Evolutionary conservation across 2,888 invertebrate species (phyloP).

Genomic region (Helleia helle): DNA sequence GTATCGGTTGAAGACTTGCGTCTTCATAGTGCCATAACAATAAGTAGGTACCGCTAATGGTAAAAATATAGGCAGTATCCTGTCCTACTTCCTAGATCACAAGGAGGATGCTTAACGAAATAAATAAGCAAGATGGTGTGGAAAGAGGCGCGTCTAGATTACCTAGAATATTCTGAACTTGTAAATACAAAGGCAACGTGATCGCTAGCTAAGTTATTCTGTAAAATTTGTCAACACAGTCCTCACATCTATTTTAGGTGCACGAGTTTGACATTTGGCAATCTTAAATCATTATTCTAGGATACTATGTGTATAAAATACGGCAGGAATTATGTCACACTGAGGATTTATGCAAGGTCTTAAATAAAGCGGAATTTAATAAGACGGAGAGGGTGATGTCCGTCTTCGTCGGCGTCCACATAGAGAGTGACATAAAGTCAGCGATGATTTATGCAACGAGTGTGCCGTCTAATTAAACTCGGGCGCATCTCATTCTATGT

Average conservation of each 20-base stretch:
- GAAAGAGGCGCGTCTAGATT: too few species aligned
- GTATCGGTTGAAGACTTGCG: too few species aligned
- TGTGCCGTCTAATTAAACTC: constrained; percentile 52
- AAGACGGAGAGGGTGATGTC: constrained; percentile 18
- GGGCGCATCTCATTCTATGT: constrained; percentile 56
- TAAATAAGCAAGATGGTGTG: too few species aligned
- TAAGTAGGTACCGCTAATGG: too few species aligned
- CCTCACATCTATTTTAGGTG: constrained; percentile 14
- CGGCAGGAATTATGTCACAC: constrained; percentile 16
- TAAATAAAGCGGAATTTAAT: constrained; percentile 16
- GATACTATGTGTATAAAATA: constrained; percentile 11
- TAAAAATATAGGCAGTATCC: too few species aligned
- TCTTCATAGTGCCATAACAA: too few species aligned
- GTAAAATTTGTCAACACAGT: constrained; percentile 6
- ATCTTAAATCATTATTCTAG: constrained; percentile 6
- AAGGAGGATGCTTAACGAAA: too few species aligned
- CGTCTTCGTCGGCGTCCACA: constrained; percentile 23
- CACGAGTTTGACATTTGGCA: constrained; percentile 21
- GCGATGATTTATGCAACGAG: constrained; percentile 48
- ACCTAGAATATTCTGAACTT: too few species aligned
- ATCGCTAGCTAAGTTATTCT: background rate
- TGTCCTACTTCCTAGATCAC: too few species aligned
- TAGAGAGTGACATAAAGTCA: constrained; percentile 36
- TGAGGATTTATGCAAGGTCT: constrained; percentile 18
- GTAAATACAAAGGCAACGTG: background rate